Percentiles rank a stretch among this genome's conserved stretches.
These are phyloP conservation scores for Atherinomorus stipes DNA, from an alignment of 2,113 vertebrate genomes.

Conservation along the genomic window DNA sequence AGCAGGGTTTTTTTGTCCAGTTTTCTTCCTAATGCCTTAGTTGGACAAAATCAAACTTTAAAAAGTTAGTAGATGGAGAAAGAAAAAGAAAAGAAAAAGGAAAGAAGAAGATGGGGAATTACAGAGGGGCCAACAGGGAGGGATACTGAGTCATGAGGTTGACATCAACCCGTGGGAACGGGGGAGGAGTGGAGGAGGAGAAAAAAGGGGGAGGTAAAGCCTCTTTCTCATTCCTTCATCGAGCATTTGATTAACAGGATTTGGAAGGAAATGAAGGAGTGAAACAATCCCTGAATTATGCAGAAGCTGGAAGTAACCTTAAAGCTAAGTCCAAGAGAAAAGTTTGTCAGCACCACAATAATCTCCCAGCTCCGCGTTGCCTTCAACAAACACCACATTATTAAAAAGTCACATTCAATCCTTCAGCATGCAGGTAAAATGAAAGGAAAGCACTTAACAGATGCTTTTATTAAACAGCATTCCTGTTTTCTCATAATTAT, in stretches of 20 bases:
- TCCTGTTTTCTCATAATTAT: too few relatives aligned
- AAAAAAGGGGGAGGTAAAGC: slow-evolving; percentile 14
- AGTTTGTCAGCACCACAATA: background rate
- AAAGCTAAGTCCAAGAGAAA: background rate
- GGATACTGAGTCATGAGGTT: slow-evolving; percentile 46
- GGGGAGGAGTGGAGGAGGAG: slow-evolving; percentile 16
- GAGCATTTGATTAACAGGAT: slow-evolving; percentile 26
- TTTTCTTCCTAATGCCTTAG: background rate
- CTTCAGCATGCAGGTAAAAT: too few relatives aligned
- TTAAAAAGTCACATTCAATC: too few relatives aligned
- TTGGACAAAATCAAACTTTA: background rate
- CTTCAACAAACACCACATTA: too few relatives aligned
- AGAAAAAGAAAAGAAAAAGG: background rate
- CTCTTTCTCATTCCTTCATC: slow-evolving; percentile 36
- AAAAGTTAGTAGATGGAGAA: slow-evolving; percentile 15
- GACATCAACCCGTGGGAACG: slow-evolving; percentile 57
- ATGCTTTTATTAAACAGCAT: too few relatives aligned
- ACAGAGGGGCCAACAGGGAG: slow-evolving; percentile 43
- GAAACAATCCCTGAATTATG: background rate
- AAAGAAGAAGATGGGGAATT: slow-evolving; percentile 37
- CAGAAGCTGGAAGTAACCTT: background rate
- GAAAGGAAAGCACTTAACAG: too few relatives aligned
- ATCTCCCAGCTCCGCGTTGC: background rate
- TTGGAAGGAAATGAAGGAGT: background rate
- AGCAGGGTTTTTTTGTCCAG: background rate